Base-by-base conservation (phyloP, 2,113 vertebrate species). In the Suncus etruscus region DNA sequence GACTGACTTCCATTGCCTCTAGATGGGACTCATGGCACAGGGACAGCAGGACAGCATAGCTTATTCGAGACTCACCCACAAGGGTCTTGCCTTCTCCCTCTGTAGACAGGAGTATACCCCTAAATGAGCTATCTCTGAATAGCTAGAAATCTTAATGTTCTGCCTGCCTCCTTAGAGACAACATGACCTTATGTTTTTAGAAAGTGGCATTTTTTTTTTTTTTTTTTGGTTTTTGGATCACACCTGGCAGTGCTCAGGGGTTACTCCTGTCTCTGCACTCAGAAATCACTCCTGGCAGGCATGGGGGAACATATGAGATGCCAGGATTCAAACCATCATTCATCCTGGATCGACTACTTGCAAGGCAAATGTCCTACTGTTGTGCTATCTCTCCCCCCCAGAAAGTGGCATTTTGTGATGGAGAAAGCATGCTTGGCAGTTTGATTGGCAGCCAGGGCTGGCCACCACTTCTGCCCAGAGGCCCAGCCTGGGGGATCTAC, bases 141-240 rank as follows among this genome's bases (percentile, higher is more conserved):
- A 80, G 68, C 31, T 72, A 65, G 66, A 74, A 88, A 87, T 83
- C 65, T 75, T n/a, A 11, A 51, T 50, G 50, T 16, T 73, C 47
- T 32, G 54, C 58, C 25, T 1, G 47, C 20, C 31, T 74, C n/a
- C 72, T 72, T 7, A 50, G 15, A 87, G 83, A 76, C 24, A 48
- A 16, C 76, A 73, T 2, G 1, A 45, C 8, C 27, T 75, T 18
- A 58, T 6, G 2, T 72, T 85, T 51, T 93, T 80, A 80, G 77
- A 84, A 93, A 81, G 61, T 66, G 31, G 27, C 22, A 48, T 92
- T 82, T 75, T 69, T 39, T 3, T 39, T 92, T 82, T 75, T 69
- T 39, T 3, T 39, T 39, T 39, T 39, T 39, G 39, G 39, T 39
- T 39, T 39, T 39, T 39, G 39, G 39, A 39, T 39, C 39, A 39